Evolutionary conservation across 2,888 invertebrate genomes (phyloP).

Genomic region (Cephonodes hylas): DNA sequence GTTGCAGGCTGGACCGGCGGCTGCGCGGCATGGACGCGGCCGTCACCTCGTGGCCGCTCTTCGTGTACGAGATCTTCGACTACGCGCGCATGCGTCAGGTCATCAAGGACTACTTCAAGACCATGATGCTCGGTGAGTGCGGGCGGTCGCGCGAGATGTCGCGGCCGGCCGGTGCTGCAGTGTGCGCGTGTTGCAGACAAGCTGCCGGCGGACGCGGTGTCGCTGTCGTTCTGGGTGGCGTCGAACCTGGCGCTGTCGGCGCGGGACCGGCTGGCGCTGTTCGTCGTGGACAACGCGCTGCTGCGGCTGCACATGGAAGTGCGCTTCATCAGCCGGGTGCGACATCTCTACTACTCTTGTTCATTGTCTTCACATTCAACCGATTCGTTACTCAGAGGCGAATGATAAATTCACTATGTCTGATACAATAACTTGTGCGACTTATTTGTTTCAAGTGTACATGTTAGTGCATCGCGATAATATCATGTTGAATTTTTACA

Average conservation of each 20-base stretch:
- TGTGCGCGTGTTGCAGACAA: constrained; percentile 28
- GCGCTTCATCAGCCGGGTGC: constrained; percentile 47
- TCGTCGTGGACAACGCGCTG: constrained; percentile 62
- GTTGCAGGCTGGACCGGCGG: constrained; percentile 30
- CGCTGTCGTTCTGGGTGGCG: constrained; percentile 75
- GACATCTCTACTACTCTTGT: neutral
- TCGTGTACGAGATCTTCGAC: constrained; percentile 68
- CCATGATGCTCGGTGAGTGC: constrained; percentile 43
- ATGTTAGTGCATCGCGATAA: too few species aligned
- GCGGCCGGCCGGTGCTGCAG: too few species aligned
- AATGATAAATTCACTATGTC: neutral
- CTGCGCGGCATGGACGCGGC: constrained; percentile 59
- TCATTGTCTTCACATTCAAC: too few species aligned
- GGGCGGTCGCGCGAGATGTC: too few species aligned
- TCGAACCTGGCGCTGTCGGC: constrained; percentile 63
- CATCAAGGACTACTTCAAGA: constrained; percentile 50
- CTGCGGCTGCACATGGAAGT: constrained; percentile 66
- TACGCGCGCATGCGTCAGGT: constrained; percentile 50
- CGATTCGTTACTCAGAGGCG: neutral
- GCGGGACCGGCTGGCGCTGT: constrained; percentile 62
- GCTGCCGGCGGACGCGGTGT: constrained; percentile 63
- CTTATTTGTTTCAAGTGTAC: too few species aligned
- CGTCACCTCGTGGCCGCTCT: constrained; percentile 67
- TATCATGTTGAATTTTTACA: too few species aligned
- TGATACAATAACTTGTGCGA: too few species aligned